Percentiles rank a stretch among this genome's conserved stretches.
Conservation (phyloP, 2,888 invertebrate species). For the Oscheius sp. region DNA sequence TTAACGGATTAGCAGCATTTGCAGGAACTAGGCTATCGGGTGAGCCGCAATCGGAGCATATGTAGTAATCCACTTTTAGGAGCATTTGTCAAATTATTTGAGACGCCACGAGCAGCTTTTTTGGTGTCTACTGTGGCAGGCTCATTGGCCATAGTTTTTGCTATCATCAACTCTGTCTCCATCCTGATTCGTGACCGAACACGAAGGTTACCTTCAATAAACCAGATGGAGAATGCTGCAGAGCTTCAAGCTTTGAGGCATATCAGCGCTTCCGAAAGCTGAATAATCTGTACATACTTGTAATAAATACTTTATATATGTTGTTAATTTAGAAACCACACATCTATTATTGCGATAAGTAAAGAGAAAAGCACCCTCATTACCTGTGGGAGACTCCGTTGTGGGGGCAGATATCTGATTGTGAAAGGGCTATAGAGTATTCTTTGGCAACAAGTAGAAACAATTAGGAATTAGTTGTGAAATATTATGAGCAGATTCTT, state of each 20-base stretch:
- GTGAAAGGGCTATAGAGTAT: no score
- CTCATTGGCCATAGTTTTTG: constrained; percentile 42
- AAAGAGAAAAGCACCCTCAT: constrained; percentile 23
- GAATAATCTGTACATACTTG: constrained; percentile 16
- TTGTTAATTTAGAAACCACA: not conserved
- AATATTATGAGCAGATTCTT: constrained; percentile 36
- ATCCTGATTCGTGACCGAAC: constrained; percentile 45
- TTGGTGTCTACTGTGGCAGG: constrained; percentile 42
- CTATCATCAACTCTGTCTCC: constrained; percentile 38
- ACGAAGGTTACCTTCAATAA: constrained; percentile 51
- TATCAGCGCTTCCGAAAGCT: constrained; percentile 49
- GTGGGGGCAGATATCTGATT: not conserved
- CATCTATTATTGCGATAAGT: constrained; percentile 1
- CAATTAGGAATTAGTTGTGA: constrained; percentile 21
- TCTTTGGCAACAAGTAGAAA: constrained; percentile 30
- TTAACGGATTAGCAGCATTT: constrained; percentile 55
- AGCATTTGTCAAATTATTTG: not conserved
- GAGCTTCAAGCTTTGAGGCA: constrained; percentile 50
- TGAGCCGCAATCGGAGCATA: not conserved
- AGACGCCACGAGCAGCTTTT: constrained; percentile 27
- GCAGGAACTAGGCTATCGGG: constrained; percentile 45
- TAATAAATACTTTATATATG: constrained; percentile 28
- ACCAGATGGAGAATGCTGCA: constrained; percentile 51
- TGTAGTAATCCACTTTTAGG: constrained; percentile 9
- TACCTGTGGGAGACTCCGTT: constrained; percentile 28